These are phyloP conservation scores for Pachycephala philippinensis DNA, from an alignment of 2,113 vertebrate genomes.

Conservation along the genomic window DNA sequence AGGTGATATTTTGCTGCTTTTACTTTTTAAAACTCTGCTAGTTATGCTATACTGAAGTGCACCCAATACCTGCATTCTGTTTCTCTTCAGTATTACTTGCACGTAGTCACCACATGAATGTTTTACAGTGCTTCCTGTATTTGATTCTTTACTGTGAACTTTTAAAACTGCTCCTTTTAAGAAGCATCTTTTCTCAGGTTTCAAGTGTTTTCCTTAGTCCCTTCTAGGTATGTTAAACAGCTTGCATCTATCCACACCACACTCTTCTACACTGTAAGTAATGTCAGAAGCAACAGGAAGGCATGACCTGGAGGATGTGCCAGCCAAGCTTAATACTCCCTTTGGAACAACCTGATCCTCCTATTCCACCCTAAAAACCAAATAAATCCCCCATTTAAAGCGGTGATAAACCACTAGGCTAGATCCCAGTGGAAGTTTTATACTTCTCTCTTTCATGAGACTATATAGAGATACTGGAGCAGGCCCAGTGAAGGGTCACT, in stretches of 20 bases:
- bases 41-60: not conserved
- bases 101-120: not conserved
- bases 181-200: not conserved
- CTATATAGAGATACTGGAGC: rapidly evolving
- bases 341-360: not conserved
- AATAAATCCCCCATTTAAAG: not conserved
- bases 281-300: not conserved
- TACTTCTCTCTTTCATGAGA: not conserved
- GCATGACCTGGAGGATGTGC: not conserved
- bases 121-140: not conserved
- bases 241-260: not conserved
- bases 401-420: not conserved
- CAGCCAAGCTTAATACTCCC: not conserved
- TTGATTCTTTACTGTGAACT: not conserved
- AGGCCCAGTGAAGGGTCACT: not conserved
- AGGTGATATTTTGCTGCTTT: not conserved
- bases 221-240: not conserved
- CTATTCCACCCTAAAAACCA: not conserved
- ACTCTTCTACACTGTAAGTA: not conserved
- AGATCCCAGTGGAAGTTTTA: not conserved
- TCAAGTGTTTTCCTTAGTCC: not conserved
- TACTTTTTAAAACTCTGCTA: not conserved
- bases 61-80: not conserved
- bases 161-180: not conserved
- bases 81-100: not conserved